Evolutionary conservation across 64 coral and sea anemone species (phyloP).

Genomic region (Pocillopora verrucosa): DNA sequence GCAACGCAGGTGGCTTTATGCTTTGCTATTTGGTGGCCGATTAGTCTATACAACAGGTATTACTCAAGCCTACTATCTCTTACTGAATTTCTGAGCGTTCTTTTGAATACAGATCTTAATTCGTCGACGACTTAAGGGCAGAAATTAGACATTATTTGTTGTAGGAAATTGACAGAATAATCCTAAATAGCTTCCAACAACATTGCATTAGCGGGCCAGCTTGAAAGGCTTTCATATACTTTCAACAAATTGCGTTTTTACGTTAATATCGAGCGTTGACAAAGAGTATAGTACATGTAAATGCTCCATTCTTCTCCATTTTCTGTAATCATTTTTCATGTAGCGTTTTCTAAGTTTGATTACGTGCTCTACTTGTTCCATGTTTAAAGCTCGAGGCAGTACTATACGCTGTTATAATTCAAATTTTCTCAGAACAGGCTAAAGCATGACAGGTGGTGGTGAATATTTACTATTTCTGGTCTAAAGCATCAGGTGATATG

Average conservation of each 20-base stretch:
- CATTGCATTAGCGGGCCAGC: background rate
- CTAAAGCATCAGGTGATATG: background rate
- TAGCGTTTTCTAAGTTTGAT: background rate
- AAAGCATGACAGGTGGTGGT: background rate
- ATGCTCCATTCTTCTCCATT: background rate
- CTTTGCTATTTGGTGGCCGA: background rate
- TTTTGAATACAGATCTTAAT: background rate
- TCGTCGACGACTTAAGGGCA: background rate
- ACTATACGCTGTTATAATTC: background rate
- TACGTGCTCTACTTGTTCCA: background rate
- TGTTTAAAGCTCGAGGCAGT: background rate
- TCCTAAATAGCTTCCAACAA: background rate
- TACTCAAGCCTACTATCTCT: conserved; percentile 8
- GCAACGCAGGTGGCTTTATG: conserved; percentile 8
- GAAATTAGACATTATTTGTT: background rate
- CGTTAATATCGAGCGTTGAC: background rate
- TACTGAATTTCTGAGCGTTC: background rate
- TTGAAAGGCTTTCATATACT: background rate
- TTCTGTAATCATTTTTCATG: background rate
- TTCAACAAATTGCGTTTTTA: background rate
- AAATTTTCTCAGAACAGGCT: background rate
- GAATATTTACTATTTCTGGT: conserved; percentile 1
- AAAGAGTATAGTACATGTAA: background rate
- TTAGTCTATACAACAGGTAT: conserved; percentile 26
- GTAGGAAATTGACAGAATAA: background rate